These are phyloP conservation scores for Megalops atlanticus DNA, from an alignment of 2,113 vertebrate species.

Conservation along the genomic window DNA sequence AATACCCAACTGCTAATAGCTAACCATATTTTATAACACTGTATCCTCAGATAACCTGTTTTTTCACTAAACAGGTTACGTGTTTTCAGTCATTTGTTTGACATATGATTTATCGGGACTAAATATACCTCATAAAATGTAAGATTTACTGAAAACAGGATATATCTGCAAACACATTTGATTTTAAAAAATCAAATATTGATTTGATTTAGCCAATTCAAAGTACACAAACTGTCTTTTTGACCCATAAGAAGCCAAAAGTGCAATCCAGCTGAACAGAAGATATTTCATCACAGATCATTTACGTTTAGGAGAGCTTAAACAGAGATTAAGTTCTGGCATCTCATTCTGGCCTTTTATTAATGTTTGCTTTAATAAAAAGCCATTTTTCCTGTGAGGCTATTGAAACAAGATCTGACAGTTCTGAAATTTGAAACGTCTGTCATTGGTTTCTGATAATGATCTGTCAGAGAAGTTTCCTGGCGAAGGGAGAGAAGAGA, in stretches of 20 bases:
- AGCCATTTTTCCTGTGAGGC: constrained; percentile 18
- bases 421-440: neutral
- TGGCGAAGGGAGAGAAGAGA: constrained; percentile 14
- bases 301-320: constrained; percentile 35
- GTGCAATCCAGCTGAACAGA: constrained; percentile 37
- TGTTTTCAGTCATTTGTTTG: neutral
- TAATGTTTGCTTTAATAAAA: constrained; percentile 14
- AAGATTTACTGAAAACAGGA: constrained; percentile 34
- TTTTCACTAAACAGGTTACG: neutral
- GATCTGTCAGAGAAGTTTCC: constrained; percentile 42
- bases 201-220: neutral
- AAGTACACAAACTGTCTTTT: constrained; percentile 29
- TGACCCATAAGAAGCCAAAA: constrained; percentile 1
- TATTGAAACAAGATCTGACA: neutral
- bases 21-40: neutral
- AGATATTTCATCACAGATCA: constrained; percentile 23
- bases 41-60: neutral
- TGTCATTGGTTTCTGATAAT: constrained; percentile 41
- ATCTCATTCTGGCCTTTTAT: neutral
- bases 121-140: constrained; percentile 8
- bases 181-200: constrained; percentile 40
- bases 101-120: neutral
- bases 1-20: neutral
- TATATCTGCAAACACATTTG: constrained; percentile 53
- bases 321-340: constrained; percentile 18